Evolutionary conservation across 53 echinoderm and acorn worm genomes (phyloP), one percentile per base, ranked within the genome.

Genomic region (Echinarachnius parma): DNA sequence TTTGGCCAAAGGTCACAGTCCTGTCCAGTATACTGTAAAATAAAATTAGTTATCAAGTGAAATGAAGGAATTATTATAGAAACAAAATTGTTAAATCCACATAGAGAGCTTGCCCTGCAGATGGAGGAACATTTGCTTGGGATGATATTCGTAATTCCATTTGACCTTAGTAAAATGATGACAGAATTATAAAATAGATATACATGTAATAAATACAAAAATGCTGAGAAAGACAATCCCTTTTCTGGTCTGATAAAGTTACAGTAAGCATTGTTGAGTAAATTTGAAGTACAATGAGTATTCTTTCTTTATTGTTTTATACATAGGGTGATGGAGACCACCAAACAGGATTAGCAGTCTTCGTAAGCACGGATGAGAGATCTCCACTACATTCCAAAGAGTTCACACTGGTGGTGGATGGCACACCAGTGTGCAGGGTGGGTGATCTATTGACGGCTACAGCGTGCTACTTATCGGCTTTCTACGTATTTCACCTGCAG

Each of bases 241-340:
- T 59, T 1, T 59, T 1, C 32, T 30, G 59, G 32, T 59, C 59
- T 59, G 14, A 59, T 39, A 39, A 39, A 39, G 42, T 59, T 59
- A 16, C 23, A 29, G 57, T 56, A 56, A 56, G 57, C 57, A 56
- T 56, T 56, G 57, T 26, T 31, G 59, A 59, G 59, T 59, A 59
- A 31, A 59, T 61, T 61, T 61, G 57, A 26, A 56, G 57, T 56
- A 56, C 57, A 56, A 24, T 24, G 23, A 24, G 1, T 26, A 24
- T 56, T 1, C 61, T 34, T 34, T 61, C 19, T 61, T 35, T 61
- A n/a, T 33, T 34, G 20, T 21, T 61, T 61, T 61, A 31, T n/a
- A 34, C 36, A 61, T 61, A 61, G 61, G 36, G 3, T 34, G 61
- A 61, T 61, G 61, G 61, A 21, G 61, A 61, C 35, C 16, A 59